These are phyloP conservation scores for Acanthisitta chloris DNA, from an alignment of 2,113 vertebrate genomes.

Conservation along the genomic window DNA sequence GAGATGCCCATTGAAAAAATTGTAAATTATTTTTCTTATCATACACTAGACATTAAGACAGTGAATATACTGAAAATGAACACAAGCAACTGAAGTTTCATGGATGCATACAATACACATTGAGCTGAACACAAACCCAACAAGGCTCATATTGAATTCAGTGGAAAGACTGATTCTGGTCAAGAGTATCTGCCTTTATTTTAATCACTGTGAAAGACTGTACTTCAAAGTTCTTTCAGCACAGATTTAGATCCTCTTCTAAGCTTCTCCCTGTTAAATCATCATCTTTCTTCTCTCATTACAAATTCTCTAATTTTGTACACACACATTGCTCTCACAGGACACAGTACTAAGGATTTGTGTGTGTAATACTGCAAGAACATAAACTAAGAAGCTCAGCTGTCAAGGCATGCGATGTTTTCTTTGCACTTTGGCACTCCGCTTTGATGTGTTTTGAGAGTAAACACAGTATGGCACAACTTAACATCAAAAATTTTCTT, in stretches of 20 bases:
- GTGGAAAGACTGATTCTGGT: not conserved
- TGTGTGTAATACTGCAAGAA: not conserved
- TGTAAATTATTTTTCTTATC: not conserved
- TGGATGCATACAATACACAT: not conserved
- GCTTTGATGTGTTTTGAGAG: slow-evolving; percentile 51
- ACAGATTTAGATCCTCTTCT: not conserved
- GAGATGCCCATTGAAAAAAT: not conserved
- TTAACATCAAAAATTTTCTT: slow-evolving; percentile 40
- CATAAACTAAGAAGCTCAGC: not conserved
- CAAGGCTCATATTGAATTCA: not conserved
- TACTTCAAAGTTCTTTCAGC: not conserved
- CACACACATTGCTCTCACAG: rapidly evolving
- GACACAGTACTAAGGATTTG: not conserved
- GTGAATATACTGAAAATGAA: not conserved
- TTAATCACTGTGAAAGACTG: not conserved
- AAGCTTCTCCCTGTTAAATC: not conserved
- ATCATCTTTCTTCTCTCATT: not conserved
- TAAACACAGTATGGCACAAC: slow-evolving; percentile 32
- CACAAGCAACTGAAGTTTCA: not conserved
- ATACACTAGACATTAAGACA: not conserved
- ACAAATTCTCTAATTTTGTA: not conserved
- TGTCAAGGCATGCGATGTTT: not conserved
- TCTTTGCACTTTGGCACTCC: not conserved
- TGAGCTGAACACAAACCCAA: not conserved
- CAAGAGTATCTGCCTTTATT: not conserved